Base-by-base conservation (phyloP, 2,888 invertebrate genomes). In the Frankliniella fusca region DNA sequence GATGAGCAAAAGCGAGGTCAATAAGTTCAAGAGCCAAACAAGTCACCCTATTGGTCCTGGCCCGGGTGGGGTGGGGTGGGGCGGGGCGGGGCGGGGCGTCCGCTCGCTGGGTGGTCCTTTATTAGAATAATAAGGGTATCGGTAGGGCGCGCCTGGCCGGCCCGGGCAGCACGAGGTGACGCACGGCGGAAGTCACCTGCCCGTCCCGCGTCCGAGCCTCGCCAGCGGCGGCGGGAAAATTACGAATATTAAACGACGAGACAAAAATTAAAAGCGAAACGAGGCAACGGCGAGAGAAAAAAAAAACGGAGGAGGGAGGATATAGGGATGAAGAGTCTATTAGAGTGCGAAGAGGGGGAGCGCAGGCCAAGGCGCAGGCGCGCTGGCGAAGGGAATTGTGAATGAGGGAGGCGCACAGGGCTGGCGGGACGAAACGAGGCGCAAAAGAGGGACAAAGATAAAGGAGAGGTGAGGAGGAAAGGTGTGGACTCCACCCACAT, bases 161-260 rank as follows among this genome's bases (percentile, higher is more conserved):
- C 65, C 20, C 20, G 61, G 7, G 9, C 23, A 8, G 23, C 11
- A 7, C 9, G 70, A 12, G 70, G 70, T 76, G 70, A 76, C 70
- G 70, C 70, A 76, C 70, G 23, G 70, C 23, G 70, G 70, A 76
- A 76, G 70, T 76, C 70, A 76, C 70, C 70, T 76, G 70, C 70
- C 27, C 27, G 70, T 27, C 27, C 23, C 11, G 10, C 9, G 11
- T 1, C 70, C 12, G 27, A 27, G 23, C 27, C 27, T 9, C 7
- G 23, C 70, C 27, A 12, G 23, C 70, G 3, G 9, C 23, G 70
- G 27, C 27, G 23, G 27, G 27, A 23, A 23, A 23, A 76, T 27
- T 23, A 76, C 70, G 70, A 76, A 76, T 76, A 70, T 70, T 70
- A 70, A 70, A 70, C 10, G 54, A 9, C 54, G 7, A 54, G 54